Conservation (phyloP, 2,113 vertebrate genomes). For the Sander lucioperca region DNA sequence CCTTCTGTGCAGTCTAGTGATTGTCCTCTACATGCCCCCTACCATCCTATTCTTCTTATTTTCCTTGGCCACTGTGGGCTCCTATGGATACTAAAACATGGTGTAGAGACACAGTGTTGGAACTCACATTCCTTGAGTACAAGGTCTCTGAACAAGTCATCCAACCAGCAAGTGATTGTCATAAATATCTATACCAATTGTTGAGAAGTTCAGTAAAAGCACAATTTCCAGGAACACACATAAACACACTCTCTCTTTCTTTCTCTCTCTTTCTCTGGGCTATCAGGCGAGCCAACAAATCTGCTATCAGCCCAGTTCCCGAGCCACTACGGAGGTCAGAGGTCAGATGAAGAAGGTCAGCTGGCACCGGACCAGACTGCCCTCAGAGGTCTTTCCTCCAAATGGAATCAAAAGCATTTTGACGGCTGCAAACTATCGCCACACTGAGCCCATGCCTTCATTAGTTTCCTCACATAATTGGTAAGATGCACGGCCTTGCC, state of each 20-base stretch:
- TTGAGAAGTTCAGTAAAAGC: slow-evolving; percentile 24
- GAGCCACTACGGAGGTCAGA: slow-evolving; percentile 51
- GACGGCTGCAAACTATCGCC: slow-evolving; percentile 34
- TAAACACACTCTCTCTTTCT: neutral
- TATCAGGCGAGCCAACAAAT: slow-evolving; percentile 56
- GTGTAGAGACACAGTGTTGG: slow-evolving; percentile 32
- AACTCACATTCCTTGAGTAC: slow-evolving; percentile 15
- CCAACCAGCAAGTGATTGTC: slow-evolving; percentile 37
- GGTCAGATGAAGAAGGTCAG: slow-evolving; percentile 70
- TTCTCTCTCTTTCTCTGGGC: slow-evolving; percentile 18
- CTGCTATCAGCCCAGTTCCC: slow-evolving; percentile 62
- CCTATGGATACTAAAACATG: slow-evolving; percentile 46
- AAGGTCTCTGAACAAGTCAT: slow-evolving; percentile 48
- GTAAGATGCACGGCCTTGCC: slow-evolving; percentile 62
- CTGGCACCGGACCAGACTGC: slow-evolving; percentile 58
- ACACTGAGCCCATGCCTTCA: slow-evolving; percentile 58
- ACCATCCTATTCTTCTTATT: slow-evolving; percentile 83
- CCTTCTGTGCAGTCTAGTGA: slow-evolving; percentile 80
- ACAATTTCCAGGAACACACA: slow-evolving; percentile 10
- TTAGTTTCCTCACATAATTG: slow-evolving; percentile 70
- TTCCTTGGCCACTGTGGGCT: slow-evolving; percentile 76
- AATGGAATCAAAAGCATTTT: slow-evolving; percentile 66
- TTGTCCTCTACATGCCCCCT: slow-evolving; percentile 93
- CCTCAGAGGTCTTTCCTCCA: slow-evolving; percentile 50
- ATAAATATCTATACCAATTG: slow-evolving; percentile 29